Base-by-base conservation (phyloP, 1,140 invertebrate genomes). In the Anastrepha obliqua region DNA sequence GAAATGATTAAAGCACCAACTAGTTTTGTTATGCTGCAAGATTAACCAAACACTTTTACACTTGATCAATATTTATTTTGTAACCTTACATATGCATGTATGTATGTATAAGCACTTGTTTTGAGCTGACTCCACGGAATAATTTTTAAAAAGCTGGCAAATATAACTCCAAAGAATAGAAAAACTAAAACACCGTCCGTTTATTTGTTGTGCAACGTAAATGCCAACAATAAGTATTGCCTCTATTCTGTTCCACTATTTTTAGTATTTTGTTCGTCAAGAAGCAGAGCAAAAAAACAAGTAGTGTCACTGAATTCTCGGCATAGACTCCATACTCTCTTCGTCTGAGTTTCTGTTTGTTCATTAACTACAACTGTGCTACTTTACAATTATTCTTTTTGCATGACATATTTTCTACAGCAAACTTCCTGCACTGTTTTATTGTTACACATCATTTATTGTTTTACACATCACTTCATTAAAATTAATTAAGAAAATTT, bases 381-480 rank as follows among this genome's bases (percentile, higher is more conserved):
- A 74, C 67, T 74, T 74, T n/a, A 47, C 42, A 74, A 74, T 74
- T 74, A 17, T 17, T 55, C 39, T 44, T 74, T 74, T 47, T 11
- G 39, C 3, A 39, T 39, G 17, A 44, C 29, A 29, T 9, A 29
- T 67, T 74, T 74, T n/a, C 13, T 5, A 9, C 29, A 15, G 17
- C 11, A 44, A 74, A 74, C 11, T 5, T 74, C 39, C 17, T 42
- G 17, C 39, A 42, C 15, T 47, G 3, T n/a, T n/a, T n/a, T n/a
- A n/a, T n/a, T n/a, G n/a, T n/a, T n/a, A n/a, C n/a, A n/a, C n/a
- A n/a, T n/a, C n/a, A n/a, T n/a, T 47, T 44, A 74, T 47, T 74
- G 64, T 67, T 74, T 74, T 74, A 8, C 67, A 74, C 67, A 15
- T 47, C 67, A 74, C 67, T 74, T 74, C 67, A 74, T 74, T 74